Base-by-base conservation (phyloP, 2,888 invertebrate species). In the Andricus quercusramuli region DNA sequence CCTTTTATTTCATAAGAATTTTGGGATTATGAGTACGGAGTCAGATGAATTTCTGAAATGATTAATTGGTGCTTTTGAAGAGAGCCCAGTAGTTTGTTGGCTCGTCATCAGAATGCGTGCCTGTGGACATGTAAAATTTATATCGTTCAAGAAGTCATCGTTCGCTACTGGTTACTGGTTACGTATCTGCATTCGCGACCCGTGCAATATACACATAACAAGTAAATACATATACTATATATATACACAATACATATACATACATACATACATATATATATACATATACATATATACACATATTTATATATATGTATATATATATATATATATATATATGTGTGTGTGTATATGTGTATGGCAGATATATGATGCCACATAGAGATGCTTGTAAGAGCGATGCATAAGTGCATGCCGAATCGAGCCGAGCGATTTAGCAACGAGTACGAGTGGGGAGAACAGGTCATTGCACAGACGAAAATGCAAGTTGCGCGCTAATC, bases 341-440 rank as follows among this genome's bases (percentile, higher is more conserved):
- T 37, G 1, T 76, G 64, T 41, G 29, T 77, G 13, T 37, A 9
- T 37, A 20, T 62, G 62, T 77, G 22, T 37, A 20, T 65, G 29
- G 51, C 41, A 78, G 44, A 65, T 66, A 44, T 44, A 44, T 41
- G 77, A 77, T 37, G 44, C 44, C 25, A 47, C 32, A n/a, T 44
- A 59, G 59, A 67, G 41, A 67, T 67, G 41, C 13, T 41, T 67
- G 37, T 67, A 37, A 67, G 41, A 41, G 76, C 74, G 59, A 79
- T 70, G 77, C 79, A 79, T 80, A 79, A 81, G 81, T 78, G 83
- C 81, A 80, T 68, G 77, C 79, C 80, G 74, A 83, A 80, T 81
- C 51, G 79, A 22, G 65, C 20, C 66, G 64, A 65, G 64, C 79
- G 80, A 83, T 82, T 84, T 81, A 80, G 79, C 67, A 78, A 79